These are phyloP conservation scores for Eulemur mongoz DNA, from an alignment of 2,797 vertebrate genomes.

Conservation along the genomic window DNA sequence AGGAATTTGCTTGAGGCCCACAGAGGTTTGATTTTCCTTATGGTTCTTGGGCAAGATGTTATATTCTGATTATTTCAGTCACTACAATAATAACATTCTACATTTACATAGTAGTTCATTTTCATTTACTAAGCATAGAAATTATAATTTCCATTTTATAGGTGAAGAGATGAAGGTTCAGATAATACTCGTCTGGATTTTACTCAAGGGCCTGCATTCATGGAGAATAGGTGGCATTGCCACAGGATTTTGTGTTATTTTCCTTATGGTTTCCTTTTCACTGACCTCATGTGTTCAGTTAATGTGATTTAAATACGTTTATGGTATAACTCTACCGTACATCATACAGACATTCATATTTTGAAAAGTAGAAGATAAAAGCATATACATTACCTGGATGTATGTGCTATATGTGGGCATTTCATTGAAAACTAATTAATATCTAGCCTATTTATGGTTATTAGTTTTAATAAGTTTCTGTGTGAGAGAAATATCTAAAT, in stretches of 20 bases:
- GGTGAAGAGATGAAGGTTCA: neutral
- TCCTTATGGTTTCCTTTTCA: neutral
- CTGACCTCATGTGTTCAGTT: neutral
- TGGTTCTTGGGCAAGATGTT: neutral
- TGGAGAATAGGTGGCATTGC: neutral
- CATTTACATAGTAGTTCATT: neutral
- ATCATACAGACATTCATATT: neutral
- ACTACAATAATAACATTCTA: neutral
- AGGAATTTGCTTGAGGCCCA: neutral
- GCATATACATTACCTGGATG: neutral
- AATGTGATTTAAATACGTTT: neutral
- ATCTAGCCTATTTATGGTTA: constrained; percentile 24
- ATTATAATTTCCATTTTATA: neutral
- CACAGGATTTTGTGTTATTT: neutral
- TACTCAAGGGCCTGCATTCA: neutral
- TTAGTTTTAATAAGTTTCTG: constrained; percentile 60
- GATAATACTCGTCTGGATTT: neutral
- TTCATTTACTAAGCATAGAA: neutral
- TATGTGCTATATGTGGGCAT: constrained; percentile 8
- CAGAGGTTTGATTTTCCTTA: neutral
- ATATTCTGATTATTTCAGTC: neutral
- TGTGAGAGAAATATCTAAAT: constrained; percentile 46
- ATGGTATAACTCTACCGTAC: neutral
- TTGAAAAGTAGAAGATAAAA: neutral
- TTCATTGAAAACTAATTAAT: constrained; percentile 50